Conservation (phyloP, 2,888 invertebrate genomes). For the Plebejus anna region DNA sequence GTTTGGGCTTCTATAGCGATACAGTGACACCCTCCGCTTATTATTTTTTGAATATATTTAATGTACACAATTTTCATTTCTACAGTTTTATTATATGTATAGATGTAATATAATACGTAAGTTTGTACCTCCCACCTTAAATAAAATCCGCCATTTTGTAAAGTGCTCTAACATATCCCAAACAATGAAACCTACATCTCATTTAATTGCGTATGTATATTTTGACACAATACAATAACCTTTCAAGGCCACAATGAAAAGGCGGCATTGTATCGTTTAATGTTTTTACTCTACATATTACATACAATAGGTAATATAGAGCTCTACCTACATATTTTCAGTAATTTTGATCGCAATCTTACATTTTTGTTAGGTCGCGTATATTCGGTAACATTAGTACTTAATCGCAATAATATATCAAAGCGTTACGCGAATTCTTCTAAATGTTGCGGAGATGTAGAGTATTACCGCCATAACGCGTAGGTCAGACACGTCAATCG, state of each 20-base stretch:
- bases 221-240: constrained; percentile 41
- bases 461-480: constrained; percentile 38
- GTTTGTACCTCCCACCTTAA: neutral
- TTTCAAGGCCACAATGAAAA: constrained; percentile 39
- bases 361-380: neutral
- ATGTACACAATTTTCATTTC: too few relatives aligned
- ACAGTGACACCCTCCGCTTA: too few relatives aligned
- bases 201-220: constrained; percentile 40
- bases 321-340: neutral
- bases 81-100: too few relatives aligned
- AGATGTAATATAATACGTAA: too few relatives aligned
- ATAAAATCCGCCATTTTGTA: constrained; percentile 16
- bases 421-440: constrained; percentile 39
- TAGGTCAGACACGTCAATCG: constrained; percentile 19
- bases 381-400: neutral
- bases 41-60: too few relatives aligned
- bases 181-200: constrained; percentile 39
- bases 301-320: neutral
- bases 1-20: too few relatives aligned
- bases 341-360: neutral
- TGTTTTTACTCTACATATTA: constrained; percentile 5
- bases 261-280: constrained; percentile 31
- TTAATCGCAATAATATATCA: constrained; percentile 23
- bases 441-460: constrained; percentile 41
- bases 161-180: constrained; percentile 29